Evolutionary conservation across 2,888 invertebrate species (phyloP).

Genomic region (Podotricha telesiphe): DNA sequence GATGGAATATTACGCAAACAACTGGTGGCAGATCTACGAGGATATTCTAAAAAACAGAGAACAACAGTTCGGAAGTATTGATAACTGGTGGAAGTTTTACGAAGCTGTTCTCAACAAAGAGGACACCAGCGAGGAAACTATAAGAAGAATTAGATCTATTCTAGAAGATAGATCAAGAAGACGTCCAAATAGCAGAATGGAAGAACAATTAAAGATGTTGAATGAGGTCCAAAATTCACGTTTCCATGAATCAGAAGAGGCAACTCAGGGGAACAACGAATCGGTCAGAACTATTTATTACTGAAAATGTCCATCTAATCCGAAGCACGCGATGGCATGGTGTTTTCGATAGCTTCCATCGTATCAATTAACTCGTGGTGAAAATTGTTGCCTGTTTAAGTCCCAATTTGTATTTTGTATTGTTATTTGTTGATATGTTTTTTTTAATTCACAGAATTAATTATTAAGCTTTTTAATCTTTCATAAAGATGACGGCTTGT

Average conservation of each 20-base stretch:
- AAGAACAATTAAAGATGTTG: slow-evolving; percentile 70
- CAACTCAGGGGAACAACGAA: slow-evolving; percentile 58
- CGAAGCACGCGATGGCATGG: slow-evolving; percentile 53
- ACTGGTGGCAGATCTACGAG: slow-evolving; percentile 80
- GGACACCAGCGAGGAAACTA: slow-evolving; percentile 60
- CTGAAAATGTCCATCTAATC: slow-evolving; percentile 48
- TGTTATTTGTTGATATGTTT: neutral
- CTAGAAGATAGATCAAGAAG: slow-evolving; percentile 58
- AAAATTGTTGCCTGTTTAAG: slow-evolving; percentile 41
- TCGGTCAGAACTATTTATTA: slow-evolving; percentile 71
- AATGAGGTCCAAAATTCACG: slow-evolving; percentile 67
- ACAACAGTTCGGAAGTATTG: slow-evolving; percentile 76
- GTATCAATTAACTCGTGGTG: slow-evolving; percentile 46
- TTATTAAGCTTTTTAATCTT: neutral
- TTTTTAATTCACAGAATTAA: neutral
- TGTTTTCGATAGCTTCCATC: slow-evolving; percentile 39
- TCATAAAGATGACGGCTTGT: neutral
- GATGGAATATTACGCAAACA: slow-evolving; percentile 76
- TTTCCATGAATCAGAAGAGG: slow-evolving; percentile 69
- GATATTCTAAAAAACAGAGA: slow-evolving; percentile 72
- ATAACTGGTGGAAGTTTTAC: slow-evolving; percentile 79
- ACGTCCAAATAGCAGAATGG: slow-evolving; percentile 68
- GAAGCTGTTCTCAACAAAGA: slow-evolving; percentile 67
- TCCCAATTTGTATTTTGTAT: slow-evolving; percentile 24
- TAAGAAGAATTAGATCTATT: slow-evolving; percentile 59